Conservation (phyloP, 2,888 invertebrate genomes). For the Eulithis testata region DNA sequence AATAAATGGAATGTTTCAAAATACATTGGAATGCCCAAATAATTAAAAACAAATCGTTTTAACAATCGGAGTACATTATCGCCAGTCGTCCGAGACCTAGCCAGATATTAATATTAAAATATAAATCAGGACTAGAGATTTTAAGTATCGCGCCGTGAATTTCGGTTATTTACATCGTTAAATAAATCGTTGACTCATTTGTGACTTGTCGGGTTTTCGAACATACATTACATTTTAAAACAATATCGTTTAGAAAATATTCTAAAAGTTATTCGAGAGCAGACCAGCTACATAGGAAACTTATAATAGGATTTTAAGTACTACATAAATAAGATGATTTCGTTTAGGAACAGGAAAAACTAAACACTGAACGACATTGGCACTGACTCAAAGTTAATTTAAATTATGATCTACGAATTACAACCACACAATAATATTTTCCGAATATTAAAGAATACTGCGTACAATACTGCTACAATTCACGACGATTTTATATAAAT, state of each 20-base stretch:
- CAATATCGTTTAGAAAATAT: not conserved
- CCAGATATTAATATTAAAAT: constrained; percentile 48
- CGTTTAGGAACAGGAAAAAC: constrained; percentile 32
- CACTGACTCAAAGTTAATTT: constrained; percentile 63
- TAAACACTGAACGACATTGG: constrained; percentile 65
- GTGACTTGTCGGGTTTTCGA: constrained; percentile 58
- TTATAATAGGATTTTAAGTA: constrained; percentile 16
- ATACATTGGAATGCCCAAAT: constrained; percentile 71
- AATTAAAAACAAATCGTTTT: constrained; percentile 41
- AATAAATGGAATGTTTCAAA: constrained; percentile 74
- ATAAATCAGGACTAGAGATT: constrained; percentile 75
- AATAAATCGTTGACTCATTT: constrained; percentile 62
- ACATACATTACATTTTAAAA: constrained; percentile 15
- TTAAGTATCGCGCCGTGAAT: constrained; percentile 78
- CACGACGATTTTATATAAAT: constrained; percentile 62
- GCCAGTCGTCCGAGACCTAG: constrained; percentile 63
- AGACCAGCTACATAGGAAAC: constrained; percentile 34
- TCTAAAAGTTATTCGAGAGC: constrained; percentile 20
- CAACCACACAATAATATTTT: constrained; percentile 44
- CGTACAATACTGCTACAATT: constrained; percentile 73
- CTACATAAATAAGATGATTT: constrained; percentile 26
- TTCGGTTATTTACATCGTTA: constrained; percentile 61
- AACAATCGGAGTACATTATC: constrained; percentile 56
- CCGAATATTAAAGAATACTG: constrained; percentile 69
- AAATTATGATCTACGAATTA: constrained; percentile 47